phyloP scores from a whole-genome alignment of 2,113 vertebrate species.

The Scopus umbretta region DNA sequence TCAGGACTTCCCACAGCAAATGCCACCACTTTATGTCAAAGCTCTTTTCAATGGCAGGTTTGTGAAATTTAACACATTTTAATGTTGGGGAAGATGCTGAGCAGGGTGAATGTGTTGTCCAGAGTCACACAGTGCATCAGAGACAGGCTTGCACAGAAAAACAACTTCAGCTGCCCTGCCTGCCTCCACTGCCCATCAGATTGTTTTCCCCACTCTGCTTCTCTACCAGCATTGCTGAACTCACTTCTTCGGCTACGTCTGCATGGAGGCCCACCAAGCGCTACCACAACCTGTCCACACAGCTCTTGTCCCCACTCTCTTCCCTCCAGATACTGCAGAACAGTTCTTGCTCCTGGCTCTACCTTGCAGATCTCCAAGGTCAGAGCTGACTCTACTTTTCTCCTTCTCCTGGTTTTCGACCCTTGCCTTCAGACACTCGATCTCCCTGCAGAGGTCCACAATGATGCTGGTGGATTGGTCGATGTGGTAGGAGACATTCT shows the following conservation, averaged over 20 bases:
- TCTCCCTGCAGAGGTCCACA: constrained; percentile 50
- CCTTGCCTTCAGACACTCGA: constrained; percentile 29
- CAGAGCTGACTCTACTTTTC: not conserved
- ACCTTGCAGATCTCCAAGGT: not conserved
- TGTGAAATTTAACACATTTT: not conserved
- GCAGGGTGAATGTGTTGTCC: not conserved
- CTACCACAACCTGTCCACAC: not conserved
- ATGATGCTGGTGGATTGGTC: constrained; percentile 60
- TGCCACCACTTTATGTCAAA: not conserved
- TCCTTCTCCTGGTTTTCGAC: constrained; percentile 37
- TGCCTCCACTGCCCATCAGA: not conserved
- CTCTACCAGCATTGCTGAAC: not conserved
- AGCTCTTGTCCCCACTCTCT: not conserved
- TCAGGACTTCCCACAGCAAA: not conserved
- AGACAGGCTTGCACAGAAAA: not conserved
- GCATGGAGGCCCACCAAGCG: not conserved
- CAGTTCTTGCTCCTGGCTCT: not conserved
- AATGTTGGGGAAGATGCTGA: not conserved
- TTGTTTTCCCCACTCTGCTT: not conserved
- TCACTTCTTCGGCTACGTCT: accelerated
- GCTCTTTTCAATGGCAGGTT: not conserved
- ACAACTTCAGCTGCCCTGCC: not conserved
- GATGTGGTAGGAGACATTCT: constrained; percentile 46
- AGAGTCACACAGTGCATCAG: not conserved
- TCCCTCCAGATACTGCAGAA: not conserved